Evolutionary conservation across 2,797 vertebrate genomes (phyloP).

Genomic region (Peromyscus aztecus): DNA sequence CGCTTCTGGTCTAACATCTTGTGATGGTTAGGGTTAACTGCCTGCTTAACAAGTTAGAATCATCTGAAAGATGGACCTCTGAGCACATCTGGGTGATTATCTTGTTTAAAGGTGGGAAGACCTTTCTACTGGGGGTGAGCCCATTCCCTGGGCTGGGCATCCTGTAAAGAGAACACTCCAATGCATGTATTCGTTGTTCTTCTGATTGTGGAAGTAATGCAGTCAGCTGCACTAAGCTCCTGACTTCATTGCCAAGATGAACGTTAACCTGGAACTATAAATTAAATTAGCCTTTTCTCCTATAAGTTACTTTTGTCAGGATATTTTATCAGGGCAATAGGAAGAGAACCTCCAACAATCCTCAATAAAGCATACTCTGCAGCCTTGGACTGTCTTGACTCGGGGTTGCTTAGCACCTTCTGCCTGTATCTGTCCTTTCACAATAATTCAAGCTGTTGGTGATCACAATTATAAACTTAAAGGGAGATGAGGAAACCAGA

Average conservation of each 20-base stretch:
- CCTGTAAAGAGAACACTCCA: background rate
- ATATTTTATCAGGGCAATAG: background rate
- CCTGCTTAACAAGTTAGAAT: background rate
- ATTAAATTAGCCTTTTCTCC: background rate
- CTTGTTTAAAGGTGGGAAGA: background rate
- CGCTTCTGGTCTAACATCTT: background rate
- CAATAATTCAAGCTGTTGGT: conserved; percentile 10
- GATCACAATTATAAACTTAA: conserved; percentile 32
- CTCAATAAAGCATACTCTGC: background rate
- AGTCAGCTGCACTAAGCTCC: background rate
- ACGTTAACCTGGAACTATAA: background rate
- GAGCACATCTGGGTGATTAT: background rate
- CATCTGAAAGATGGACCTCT: background rate
- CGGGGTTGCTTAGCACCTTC: background rate
- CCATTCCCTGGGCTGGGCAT: too few species aligned
- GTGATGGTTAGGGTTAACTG: background rate
- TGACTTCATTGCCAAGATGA: background rate
- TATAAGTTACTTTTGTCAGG: background rate
- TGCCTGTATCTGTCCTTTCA: background rate
- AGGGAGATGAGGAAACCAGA: background rate
- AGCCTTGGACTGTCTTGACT: background rate
- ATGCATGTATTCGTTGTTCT: background rate
- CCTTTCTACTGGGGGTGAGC: background rate
- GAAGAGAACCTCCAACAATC: background rate
- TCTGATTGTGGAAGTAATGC: background rate